Percentiles rank a stretch among this genome's conserved stretches.
These are phyloP conservation scores for Phylloscopus whistleri DNA, from an alignment of 2,113 vertebrate genomes.

Conservation along the genomic window DNA sequence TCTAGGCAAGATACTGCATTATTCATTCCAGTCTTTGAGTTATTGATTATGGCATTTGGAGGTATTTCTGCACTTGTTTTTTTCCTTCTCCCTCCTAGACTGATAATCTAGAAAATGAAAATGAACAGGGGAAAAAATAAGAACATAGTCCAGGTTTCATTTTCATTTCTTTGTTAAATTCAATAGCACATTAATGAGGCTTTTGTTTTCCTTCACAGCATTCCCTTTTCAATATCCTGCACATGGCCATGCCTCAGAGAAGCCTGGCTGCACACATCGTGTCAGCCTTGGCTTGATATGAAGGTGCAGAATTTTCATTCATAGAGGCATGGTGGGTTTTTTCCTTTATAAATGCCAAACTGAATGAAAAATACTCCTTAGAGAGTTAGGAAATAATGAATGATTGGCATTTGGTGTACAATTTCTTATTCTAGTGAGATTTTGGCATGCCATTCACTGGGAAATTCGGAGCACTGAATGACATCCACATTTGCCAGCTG, in stretches of 20 bases:
- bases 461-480: constrained; percentile 60
- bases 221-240: not conserved
- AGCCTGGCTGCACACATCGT: not conserved
- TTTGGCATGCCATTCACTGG: constrained; percentile 62
- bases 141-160: not conserved
- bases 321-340: not conserved
- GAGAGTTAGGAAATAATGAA: constrained; percentile 58
- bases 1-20: not conserved
- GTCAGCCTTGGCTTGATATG: not conserved
- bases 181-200: not conserved
- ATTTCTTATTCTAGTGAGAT: constrained; percentile 71
- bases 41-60: constrained; percentile 40
- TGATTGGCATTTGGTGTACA: constrained; percentile 65
- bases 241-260: not conserved
- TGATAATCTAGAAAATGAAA: constrained; percentile 29
- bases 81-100: not conserved
- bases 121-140: not conserved
- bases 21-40: constrained; percentile 23
- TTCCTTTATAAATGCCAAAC: constrained; percentile 26
- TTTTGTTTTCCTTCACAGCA: constrained; percentile 14
- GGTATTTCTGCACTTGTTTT: not conserved
- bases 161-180: constrained; percentile 5
- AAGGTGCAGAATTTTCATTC: constrained; percentile 28
- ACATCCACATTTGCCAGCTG: constrained; percentile 62
- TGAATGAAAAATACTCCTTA: constrained; percentile 43